Conservation (phyloP, 2,888 invertebrate species). For the Orthosia incerta region DNA sequence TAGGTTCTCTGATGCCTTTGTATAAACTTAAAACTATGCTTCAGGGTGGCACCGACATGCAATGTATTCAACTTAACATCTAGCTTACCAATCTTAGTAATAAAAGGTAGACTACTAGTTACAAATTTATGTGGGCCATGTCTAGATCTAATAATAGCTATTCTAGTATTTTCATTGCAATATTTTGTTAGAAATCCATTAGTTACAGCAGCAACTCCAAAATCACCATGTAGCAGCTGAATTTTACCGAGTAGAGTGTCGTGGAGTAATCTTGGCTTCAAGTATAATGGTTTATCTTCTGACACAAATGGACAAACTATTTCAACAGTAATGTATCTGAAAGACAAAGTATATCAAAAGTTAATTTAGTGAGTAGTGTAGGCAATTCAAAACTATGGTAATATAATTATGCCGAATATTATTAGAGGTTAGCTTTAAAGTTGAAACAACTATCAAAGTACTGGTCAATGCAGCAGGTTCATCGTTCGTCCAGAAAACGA, state of each 20-base stretch:
- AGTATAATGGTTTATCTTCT: conserved; percentile 85
- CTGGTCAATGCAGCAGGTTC: too few relatives aligned
- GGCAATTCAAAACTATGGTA: too few relatives aligned
- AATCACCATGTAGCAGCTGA: conserved; percentile 94
- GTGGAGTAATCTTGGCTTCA: conserved; percentile 90
- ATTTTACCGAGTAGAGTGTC: conserved; percentile 92
- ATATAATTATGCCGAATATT: not conserved
- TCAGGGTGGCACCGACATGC: conserved; percentile 95
- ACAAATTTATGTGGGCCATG: conserved; percentile 95
- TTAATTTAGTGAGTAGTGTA: not conserved
- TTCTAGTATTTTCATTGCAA: conserved; percentile 94
- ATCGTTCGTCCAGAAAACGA: not conserved
- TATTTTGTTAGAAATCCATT: conserved; percentile 95
- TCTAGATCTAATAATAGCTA: conserved; percentile 93
- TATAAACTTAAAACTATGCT: conserved; percentile 94
- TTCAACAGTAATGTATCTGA: conserved; percentile 93
- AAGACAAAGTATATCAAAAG: conserved; percentile 62
- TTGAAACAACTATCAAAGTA: not conserved
- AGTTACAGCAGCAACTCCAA: conserved; percentile 93
- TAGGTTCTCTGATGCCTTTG: conserved; percentile 92
- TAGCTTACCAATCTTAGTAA: conserved; percentile 92
- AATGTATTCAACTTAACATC: conserved; percentile 92
- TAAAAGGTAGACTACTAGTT: conserved; percentile 92
- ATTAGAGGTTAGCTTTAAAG: conserved; percentile 9
- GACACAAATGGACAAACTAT: conserved; percentile 89